Evolutionary conservation across 2,113 vertebrate species (phyloP).

Genomic region (Channa maculata): DNA sequence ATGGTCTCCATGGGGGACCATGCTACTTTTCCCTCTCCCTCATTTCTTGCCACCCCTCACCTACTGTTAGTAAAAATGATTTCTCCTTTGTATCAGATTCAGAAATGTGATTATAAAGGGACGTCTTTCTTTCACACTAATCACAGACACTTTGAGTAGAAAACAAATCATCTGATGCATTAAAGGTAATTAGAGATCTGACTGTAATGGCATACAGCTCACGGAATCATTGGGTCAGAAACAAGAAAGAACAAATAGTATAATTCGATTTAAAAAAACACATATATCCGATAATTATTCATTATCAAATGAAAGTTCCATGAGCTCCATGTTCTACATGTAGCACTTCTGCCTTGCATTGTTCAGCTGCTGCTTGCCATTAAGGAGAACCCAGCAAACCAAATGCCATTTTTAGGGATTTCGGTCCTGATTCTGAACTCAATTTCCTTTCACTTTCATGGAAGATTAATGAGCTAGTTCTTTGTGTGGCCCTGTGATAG

Average conservation of each 20-base stretch:
- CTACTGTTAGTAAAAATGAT: too few species aligned
- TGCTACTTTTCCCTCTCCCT: background rate
- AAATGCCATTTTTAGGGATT: constrained; percentile 58
- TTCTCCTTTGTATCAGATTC: too few species aligned
- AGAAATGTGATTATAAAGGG: background rate
- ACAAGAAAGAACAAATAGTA: constrained; percentile 5
- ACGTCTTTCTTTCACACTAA: too few species aligned
- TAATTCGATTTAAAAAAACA: background rate
- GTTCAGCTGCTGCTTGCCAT: constrained; percentile 26
- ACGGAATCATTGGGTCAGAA: constrained; percentile 5
- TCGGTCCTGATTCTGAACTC: constrained; percentile 62
- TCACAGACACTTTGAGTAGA: background rate
- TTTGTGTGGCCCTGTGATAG: constrained; percentile 69
- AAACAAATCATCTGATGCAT: background rate
- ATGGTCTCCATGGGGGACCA: too few species aligned
- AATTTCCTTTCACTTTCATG: constrained; percentile 70
- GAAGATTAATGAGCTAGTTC: constrained; percentile 77
- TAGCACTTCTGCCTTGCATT: constrained; percentile 22
- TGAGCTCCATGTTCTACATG: constrained; percentile 12
- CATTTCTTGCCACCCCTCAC: background rate
- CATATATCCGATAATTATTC: constrained; percentile 42
- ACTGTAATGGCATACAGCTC: background rate
- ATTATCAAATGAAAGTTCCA: constrained; percentile 2
- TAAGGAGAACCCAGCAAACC: constrained; percentile 12
- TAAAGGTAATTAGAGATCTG: constrained; percentile 7